Base-by-base conservation (phyloP, 2,113 vertebrate genomes). In the Microtus oregoni region DNA sequence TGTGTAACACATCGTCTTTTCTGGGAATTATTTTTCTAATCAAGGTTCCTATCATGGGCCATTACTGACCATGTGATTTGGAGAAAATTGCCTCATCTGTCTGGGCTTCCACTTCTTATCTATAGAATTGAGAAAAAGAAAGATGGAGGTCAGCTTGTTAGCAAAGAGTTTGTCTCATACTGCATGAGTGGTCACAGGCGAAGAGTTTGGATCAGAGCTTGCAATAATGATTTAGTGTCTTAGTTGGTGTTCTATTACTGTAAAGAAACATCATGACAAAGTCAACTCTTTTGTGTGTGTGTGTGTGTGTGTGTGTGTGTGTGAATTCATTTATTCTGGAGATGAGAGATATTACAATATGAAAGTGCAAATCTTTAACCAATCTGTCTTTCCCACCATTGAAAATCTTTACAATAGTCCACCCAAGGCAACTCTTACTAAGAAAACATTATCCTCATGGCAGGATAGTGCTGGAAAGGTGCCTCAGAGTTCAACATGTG, bases 31-130 rank as follows among this genome's bases (percentile, higher is more conserved):
- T 44, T 14, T 22, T 73, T 75, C 3, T 68, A 79, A n/a, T 90
- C 5, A 86, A 41, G 22, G 12, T 77, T 78, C 22, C 50, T 50
- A 24, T 0, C 12, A 47, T 75, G 67, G 22, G 1, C 38, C 19
- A 24, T 15, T 70, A n/a, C 15, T 32, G 28, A 63, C 14, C 32
- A 44, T 7, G 0, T 28, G 35, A 22, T n/a, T 35, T 58, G 32
- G 20, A 26, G 14, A 24, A 75, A 72, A 73, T 14, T 58, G 32
- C 1, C 14, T 58, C 41, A 90, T 91, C 78, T 55, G 68, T 28
- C 67, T 65, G 2, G 68, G 26, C 28, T 91, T 97, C 44, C 1
- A 14, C 75, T 87, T 90, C 22, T 90, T 94, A 92, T 70, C 41
- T 95, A 82, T 68, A 22, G 52, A 13, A 96, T 50, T 55, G 68